phyloP scores from a whole-genome alignment of 2,113 vertebrate species.

The Dromaius novaehollandiae region DNA sequence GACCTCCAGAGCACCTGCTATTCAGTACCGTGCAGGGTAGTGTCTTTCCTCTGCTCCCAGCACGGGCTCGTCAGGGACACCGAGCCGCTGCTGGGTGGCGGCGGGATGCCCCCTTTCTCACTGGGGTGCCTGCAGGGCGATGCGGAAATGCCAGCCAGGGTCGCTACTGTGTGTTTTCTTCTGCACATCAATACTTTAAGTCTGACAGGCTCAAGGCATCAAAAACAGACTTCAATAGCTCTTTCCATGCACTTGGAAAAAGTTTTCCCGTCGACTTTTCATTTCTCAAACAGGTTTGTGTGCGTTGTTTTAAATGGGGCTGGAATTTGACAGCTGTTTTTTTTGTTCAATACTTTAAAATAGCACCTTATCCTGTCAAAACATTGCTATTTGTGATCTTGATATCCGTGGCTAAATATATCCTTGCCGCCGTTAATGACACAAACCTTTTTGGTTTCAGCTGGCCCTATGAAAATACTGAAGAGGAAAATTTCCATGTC shows the following conservation, averaged over 20 bases:
- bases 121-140: rapidly evolving
- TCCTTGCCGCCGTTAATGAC: background rate
- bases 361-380: conserved; percentile 15
- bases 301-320: background rate
- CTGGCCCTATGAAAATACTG: background rate
- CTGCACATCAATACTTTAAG: background rate
- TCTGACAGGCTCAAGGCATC: background rate
- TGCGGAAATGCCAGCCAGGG: rapidly evolving
- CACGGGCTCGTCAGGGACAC: background rate
- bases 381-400: background rate
- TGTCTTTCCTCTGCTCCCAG: rapidly evolving
- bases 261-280: background rate
- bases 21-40: background rate
- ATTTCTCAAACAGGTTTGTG: background rate
- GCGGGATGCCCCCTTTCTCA: background rate
- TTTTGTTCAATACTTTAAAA: background rate
- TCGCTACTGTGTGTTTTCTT: background rate
- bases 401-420: background rate
- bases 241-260: background rate
- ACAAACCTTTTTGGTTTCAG: background rate
- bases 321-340: background rate
- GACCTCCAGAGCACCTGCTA: rapidly evolving
- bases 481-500: background rate
- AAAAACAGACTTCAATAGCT: background rate
- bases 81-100: rapidly evolving